These are phyloP conservation scores for Pimephales promelas DNA, from an alignment of 2,113 vertebrate species.

Conservation along the genomic window DNA sequence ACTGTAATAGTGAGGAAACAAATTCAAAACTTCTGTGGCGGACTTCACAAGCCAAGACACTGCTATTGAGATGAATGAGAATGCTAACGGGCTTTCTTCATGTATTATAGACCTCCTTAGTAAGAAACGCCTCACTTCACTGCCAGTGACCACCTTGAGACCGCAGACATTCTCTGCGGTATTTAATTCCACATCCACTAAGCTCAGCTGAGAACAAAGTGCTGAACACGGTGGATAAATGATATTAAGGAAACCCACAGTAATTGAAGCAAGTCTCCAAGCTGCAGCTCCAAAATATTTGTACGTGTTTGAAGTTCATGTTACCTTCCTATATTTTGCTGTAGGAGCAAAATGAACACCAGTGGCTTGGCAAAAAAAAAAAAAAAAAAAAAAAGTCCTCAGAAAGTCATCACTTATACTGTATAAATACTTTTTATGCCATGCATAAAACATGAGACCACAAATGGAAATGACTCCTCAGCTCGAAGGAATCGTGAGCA, in stretches of 20 bases:
- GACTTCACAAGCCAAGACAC: not conserved
- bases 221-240: constrained; percentile 21
- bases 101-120: not conserved
- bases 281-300: constrained; percentile 2
- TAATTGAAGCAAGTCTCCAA: not conserved
- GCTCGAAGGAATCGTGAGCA: constrained; percentile 27
- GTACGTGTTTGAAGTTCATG: constrained; percentile 10
- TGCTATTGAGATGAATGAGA: not conserved
- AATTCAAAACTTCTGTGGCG: not conserved
- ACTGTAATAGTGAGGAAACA: too few species aligned
- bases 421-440: constrained; percentile 33
- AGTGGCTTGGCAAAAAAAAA: not conserved
- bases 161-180: constrained; percentile 6
- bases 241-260: not conserved
- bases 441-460: constrained; percentile 43
- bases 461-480: constrained; percentile 36
- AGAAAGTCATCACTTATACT: constrained; percentile 34
- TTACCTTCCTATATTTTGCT: constrained; percentile 29
- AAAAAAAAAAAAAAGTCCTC: too few species aligned
- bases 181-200: constrained; percentile 40
- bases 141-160: constrained; percentile 2
- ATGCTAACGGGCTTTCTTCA: not conserved
- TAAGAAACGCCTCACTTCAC: not conserved
- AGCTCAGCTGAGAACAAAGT: constrained; percentile 18
- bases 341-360: not conserved